These are phyloP conservation scores for Connochaetes taurinus DNA, from an alignment of 2,113 vertebrate species.

Conservation along the genomic window DNA sequence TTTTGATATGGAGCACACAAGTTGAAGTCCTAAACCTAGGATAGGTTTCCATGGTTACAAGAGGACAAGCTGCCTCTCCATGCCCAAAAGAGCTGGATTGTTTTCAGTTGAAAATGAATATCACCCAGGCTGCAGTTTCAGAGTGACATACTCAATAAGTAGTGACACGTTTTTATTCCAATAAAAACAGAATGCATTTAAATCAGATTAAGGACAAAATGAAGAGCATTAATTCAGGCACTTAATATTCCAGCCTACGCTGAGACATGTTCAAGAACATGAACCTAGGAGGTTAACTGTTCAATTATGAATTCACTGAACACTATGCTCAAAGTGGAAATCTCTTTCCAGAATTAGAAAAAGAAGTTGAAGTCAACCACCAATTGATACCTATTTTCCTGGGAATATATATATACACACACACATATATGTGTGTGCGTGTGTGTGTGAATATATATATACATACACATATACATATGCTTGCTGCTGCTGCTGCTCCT, in stretches of 20 bases:
- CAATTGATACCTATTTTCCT: not conserved
- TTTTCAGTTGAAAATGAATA: slow-evolving; percentile 64
- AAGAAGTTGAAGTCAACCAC: not conserved
- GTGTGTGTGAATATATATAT: not conserved
- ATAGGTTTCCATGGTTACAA: slow-evolving; percentile 80
- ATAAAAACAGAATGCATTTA: slow-evolving; percentile 46
- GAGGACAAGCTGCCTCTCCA: slow-evolving; percentile 55
- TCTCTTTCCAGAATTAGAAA: slow-evolving; percentile 51
- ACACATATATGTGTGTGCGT: accelerated
- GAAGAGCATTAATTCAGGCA: slow-evolving; percentile 31
- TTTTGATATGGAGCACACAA: slow-evolving; percentile 28
- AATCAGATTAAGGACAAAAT: slow-evolving; percentile 46
- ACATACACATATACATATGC: not conserved
- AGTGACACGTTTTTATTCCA: slow-evolving; percentile 20
- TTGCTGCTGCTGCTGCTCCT: too few species aligned
- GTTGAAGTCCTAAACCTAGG: slow-evolving; percentile 53
- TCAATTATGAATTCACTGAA: slow-evolving; percentile 56
- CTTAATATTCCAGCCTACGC: slow-evolving; percentile 3
- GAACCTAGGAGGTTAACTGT: slow-evolving; percentile 34
- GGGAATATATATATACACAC: not conserved
- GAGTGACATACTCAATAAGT: slow-evolving; percentile 42
- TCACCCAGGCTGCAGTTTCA: slow-evolving; percentile 52
- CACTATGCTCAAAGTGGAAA: slow-evolving; percentile 24
- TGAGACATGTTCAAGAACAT: slow-evolving; percentile 41
- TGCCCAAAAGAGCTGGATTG: slow-evolving; percentile 56